phyloP scores from a whole-genome alignment of 2,888 invertebrate genomes.

The Lymantria monacha region DNA sequence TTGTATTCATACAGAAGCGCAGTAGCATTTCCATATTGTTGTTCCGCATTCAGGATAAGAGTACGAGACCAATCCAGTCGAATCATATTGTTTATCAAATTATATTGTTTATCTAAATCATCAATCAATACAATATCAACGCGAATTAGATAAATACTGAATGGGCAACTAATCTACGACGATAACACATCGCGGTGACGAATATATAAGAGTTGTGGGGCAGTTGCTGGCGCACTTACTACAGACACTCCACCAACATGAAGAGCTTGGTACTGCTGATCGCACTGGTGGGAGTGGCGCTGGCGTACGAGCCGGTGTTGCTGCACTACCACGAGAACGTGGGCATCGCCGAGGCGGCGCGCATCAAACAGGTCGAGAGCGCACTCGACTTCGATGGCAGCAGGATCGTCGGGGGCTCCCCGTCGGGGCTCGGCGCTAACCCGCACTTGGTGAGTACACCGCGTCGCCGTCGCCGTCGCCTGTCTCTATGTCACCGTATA shows the following conservation, averaged over 20 bases:
- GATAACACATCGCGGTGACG: not conserved
- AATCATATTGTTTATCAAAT: too few species aligned
- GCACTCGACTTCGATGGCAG: slow-evolving; percentile 28
- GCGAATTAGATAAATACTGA: too few species aligned
- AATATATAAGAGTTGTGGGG: not conserved
- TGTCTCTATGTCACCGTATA: not conserved
- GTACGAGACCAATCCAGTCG: too few species aligned
- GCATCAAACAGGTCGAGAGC: slow-evolving; percentile 25
- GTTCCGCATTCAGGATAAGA: too few species aligned
- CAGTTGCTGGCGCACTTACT: not conserved
- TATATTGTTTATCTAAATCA: too few species aligned
- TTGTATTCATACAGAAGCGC: too few species aligned
- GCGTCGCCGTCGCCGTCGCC: too few species aligned
- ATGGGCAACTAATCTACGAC: not conserved
- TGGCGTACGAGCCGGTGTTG: slow-evolving; percentile 10
- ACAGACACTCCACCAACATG: slow-evolving; percentile 9
- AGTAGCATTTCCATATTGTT: too few species aligned
- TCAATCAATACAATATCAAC: too few species aligned
- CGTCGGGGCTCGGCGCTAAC: slow-evolving; percentile 21
- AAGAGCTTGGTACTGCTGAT: slow-evolving; percentile 10
- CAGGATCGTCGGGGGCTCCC: slow-evolving; percentile 23
- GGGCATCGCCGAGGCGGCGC: slow-evolving; percentile 30
- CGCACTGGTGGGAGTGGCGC: slow-evolving; percentile 4
- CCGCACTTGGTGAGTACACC: not conserved
- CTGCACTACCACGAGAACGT: slow-evolving; percentile 31